These are phyloP conservation scores for Eristalis arbustorum DNA, from an alignment of 2,888 invertebrate species.

Conservation along the genomic window DNA sequence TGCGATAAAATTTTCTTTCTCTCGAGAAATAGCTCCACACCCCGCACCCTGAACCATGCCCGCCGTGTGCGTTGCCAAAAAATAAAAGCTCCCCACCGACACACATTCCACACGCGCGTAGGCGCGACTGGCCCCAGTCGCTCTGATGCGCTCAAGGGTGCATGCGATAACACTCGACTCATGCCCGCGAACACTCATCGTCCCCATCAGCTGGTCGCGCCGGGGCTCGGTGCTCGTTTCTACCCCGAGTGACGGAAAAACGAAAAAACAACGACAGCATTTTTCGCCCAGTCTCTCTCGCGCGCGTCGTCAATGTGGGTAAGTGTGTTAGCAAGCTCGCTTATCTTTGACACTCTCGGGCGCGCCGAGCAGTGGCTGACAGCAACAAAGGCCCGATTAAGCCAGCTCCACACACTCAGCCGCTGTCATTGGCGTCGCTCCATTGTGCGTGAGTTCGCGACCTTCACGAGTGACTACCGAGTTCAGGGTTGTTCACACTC, in stretches of 20 bases:
- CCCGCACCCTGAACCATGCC: neutral
- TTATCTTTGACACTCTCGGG: slow-evolving; percentile 37
- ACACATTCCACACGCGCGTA: slow-evolving; percentile 2
- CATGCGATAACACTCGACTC: slow-evolving; percentile 22
- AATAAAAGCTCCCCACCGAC: slow-evolving; percentile 7
- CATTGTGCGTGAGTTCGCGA: slow-evolving; percentile 64
- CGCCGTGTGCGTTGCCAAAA: slow-evolving; percentile 5
- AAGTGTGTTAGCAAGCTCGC: slow-evolving; percentile 63
- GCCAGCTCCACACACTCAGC: slow-evolving; percentile 1
- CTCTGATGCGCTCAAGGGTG: slow-evolving; percentile 47
- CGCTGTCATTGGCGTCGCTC: slow-evolving; percentile 26
- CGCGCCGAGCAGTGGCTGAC: slow-evolving; percentile 25
- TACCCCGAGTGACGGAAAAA: slow-evolving; percentile 24
- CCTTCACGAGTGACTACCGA: slow-evolving; percentile 54
- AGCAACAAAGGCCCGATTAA: slow-evolving; percentile 53
- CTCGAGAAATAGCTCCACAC: neutral
- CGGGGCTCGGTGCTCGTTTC: neutral
- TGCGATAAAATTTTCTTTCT: neutral
- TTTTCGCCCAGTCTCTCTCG: slow-evolving; percentile 22
- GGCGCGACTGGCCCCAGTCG: neutral
- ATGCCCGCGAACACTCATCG: slow-evolving; percentile 20
- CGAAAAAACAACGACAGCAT: neutral
- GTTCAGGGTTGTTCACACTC: slow-evolving; percentile 67
- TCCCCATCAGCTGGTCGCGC: slow-evolving; percentile 33
- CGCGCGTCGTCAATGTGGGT: slow-evolving; percentile 52